These are phyloP conservation scores for Actenoides hombroni DNA, from an alignment of 2,113 vertebrate genomes.

Conservation along the genomic window DNA sequence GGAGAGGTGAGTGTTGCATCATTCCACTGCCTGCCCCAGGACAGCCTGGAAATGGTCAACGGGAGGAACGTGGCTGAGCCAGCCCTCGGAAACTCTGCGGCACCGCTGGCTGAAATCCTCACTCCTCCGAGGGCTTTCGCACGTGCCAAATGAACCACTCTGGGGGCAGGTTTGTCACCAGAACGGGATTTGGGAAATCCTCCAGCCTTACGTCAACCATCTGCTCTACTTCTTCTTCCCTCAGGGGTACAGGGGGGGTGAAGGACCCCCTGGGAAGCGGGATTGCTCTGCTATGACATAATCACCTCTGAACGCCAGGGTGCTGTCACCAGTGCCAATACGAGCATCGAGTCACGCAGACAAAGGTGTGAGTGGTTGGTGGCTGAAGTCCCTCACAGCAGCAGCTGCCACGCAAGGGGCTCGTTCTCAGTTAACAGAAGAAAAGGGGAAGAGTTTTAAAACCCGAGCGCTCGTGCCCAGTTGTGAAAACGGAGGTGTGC, in stretches of 20 bases:
- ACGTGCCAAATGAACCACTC: rapidly evolving
- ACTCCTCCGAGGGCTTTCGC: not conserved
- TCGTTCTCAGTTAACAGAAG: not conserved
- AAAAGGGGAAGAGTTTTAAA: not conserved
- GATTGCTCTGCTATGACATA: not conserved
- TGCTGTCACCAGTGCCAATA: not conserved
- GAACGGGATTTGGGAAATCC: not conserved
- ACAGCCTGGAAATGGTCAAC: not conserved
- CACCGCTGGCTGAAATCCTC: not conserved
- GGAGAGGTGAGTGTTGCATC: not conserved
- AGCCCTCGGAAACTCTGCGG: not conserved
- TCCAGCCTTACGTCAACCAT: rapidly evolving
- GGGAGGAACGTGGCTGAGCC: not conserved
- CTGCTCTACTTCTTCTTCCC: not conserved
- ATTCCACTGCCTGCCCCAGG: not conserved
- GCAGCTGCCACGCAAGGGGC: not conserved
- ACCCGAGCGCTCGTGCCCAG: not conserved
- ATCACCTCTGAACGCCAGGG: not conserved
- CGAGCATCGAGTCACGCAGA: not conserved
- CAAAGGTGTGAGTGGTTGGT: not conserved
- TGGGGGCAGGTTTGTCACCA: not conserved
- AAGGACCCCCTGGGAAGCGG: rapidly evolving
- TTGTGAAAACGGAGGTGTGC: not conserved
- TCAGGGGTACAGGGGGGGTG: not conserved
- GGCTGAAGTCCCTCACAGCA: not conserved